Conservation (phyloP, 2,888 invertebrate genomes). For the Eudemis profundana region DNA sequence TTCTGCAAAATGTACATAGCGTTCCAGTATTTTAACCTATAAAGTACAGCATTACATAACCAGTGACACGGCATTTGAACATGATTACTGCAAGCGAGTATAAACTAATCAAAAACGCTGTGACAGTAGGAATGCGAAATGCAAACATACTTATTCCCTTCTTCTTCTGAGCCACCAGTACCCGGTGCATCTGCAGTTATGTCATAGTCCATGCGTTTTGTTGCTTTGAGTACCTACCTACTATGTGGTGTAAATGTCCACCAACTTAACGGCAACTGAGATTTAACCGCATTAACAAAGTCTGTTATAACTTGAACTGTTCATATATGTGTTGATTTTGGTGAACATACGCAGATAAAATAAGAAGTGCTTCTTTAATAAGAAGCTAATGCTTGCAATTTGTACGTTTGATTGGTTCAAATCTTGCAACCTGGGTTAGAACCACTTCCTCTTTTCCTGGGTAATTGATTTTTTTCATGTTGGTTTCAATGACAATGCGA, state of each 20-base stretch:
- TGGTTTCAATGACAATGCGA: too few species aligned
- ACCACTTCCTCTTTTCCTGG: too few species aligned
- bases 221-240: slow-evolving; percentile 18
- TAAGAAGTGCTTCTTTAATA: too few species aligned
- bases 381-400: too few species aligned
- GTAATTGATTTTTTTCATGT: too few species aligned
- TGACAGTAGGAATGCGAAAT: background rate
- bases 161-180: background rate
- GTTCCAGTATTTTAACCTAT: slow-evolving; percentile 34
- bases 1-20: slow-evolving; percentile 9
- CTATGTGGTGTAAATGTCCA: slow-evolving; percentile 16
- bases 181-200: slow-evolving; percentile 27
- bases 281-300: background rate
- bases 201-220: slow-evolving; percentile 6
- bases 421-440: too few species aligned
- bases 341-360: too few species aligned
- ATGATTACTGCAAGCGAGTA: slow-evolving; percentile 24
- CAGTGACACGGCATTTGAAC: slow-evolving; percentile 28
- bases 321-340: too few species aligned
- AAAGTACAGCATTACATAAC: slow-evolving; percentile 27
- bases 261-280: background rate
- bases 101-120: slow-evolving; percentile 12
- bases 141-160: slow-evolving; percentile 2
- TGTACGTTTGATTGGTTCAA: too few species aligned
- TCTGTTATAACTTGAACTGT: background rate